Conservation (phyloP, 2,113 vertebrate genomes). For the Leucosticte australis region DNA sequence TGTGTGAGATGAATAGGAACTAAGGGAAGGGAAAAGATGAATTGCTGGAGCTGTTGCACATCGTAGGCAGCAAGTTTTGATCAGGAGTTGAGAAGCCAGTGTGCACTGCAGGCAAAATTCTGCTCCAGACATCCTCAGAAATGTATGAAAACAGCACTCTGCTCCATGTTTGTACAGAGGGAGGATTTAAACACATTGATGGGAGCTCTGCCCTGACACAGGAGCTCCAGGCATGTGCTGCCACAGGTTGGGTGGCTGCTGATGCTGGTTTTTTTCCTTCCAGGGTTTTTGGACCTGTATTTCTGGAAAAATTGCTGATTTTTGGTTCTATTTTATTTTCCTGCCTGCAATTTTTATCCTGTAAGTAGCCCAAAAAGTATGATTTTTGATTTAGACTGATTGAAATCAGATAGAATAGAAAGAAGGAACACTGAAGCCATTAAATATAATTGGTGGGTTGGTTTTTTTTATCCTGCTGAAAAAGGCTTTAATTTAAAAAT, state of each 20-base stretch:
- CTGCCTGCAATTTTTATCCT: background rate
- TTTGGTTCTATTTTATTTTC: background rate
- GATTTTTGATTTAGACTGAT: background rate
- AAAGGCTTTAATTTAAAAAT: background rate
- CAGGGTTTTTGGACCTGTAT: background rate
- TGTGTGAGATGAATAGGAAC: slow-evolving; percentile 10
- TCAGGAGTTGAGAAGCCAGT: background rate
- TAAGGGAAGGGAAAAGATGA: slow-evolving; percentile 9
- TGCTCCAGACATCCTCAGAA: background rate
- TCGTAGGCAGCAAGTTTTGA: background rate
- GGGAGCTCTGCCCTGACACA: background rate
- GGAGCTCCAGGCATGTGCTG: background rate
- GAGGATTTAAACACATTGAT: background rate
- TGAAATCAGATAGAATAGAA: background rate
- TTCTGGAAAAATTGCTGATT: background rate
- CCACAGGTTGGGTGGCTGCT: background rate
- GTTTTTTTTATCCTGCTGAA: background rate
- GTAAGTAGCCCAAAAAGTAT: background rate
- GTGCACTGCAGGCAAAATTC: background rate
- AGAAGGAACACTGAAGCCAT: background rate
- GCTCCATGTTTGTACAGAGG: background rate
- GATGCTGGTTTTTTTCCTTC: accelerated
- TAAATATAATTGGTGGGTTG: background rate
- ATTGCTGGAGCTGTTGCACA: slow-evolving; percentile 10
- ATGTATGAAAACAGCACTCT: background rate